phyloP scores from a whole-genome alignment of 35 echinoderm and acorn worm genomes.

The Hemicentrotus pulcherrimus region DNA sequence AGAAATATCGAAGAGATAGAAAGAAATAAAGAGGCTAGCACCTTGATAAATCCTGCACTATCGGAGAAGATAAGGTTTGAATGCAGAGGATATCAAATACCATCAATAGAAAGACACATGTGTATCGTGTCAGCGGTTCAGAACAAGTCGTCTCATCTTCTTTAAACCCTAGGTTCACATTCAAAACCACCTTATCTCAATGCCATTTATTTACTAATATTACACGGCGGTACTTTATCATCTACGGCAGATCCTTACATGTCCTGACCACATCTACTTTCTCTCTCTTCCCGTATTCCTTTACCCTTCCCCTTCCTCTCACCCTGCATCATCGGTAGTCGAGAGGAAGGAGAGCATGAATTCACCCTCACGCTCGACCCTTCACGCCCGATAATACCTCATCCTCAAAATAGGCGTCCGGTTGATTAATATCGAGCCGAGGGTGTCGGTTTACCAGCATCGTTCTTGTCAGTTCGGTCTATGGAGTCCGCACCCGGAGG shows the following conservation, averaged over 20 bases:
- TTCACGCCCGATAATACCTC: conserved; percentile 15
- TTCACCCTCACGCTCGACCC: conserved; percentile 25
- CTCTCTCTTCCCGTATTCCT: background rate
- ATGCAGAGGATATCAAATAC: too few species aligned
- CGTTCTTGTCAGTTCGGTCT: background rate
- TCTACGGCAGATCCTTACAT: background rate
- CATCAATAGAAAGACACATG: too few species aligned
- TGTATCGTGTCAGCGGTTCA: background rate
- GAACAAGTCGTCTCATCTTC: background rate
- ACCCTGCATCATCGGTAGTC: background rate
- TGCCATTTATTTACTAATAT: background rate
- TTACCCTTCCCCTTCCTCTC: background rate
- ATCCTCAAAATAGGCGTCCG: conserved; percentile 5
- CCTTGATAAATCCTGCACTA: background rate
- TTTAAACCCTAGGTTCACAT: background rate
- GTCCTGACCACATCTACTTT: background rate
- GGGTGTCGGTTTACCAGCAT: background rate
- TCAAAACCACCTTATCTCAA: background rate
- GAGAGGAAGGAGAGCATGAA: background rate
- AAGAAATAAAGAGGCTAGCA: background rate
- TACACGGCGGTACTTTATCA: background rate
- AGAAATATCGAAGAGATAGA: background rate
- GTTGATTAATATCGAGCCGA: conserved; percentile 25
- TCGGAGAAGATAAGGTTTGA: background rate
- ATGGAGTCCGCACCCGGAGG: background rate